Base-by-base conservation (phyloP, 2,888 invertebrate species). In the Formica aserva region DNA sequence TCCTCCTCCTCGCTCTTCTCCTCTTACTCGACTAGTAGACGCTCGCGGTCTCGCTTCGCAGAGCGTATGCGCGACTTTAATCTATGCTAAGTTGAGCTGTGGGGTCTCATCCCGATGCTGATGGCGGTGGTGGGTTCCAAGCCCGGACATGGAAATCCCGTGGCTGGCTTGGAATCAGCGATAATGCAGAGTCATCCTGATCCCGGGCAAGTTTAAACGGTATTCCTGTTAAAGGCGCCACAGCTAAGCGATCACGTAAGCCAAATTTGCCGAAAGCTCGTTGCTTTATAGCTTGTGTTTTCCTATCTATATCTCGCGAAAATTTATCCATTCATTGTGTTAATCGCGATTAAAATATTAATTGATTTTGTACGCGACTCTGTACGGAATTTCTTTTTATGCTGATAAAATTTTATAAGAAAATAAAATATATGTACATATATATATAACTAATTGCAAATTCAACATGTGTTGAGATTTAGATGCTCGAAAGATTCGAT, bases 141-240 rank as follows among this genome's bases (percentile, higher is more conserved):
- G 88, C 85, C 89, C 90, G 92, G 92, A 94, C 94, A 94, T 93
- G 94, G 92, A 94, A 94, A 94, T 94, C 94, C 94, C 94, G 94
- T 94, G 94, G 94, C 94, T 92, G 91, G 89, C 90, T 92, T 86
- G 90, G 87, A 92, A 92, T 92, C 91, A 91, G 91, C 92, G 93
- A 93, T 94, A 94, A 91, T 91, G 93, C 92, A 92, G 83, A 92
- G 90, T 88, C 90, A 90, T 92, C 89, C 87, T 77, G 86, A 91
- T 90, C 81, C 84, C 63, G 86, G 87, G 83, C 89, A 83, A 90
- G 90, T 87, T 90, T 88, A 91, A 91, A 89, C 90, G 88, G 81
- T 91, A 90, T 91, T 84, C 91, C 89, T 92, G 92, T 92, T 91
- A 89, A 84, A 92, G 89, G 91, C 91, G 91, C 89, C 89, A 87